A percentile compares a stretch with the other conserved stretches of the same genome.
These are phyloP conservation scores for Prionailurus bengalensis DNA, from an alignment of 2,113 vertebrate species.

Conservation along the genomic window DNA sequence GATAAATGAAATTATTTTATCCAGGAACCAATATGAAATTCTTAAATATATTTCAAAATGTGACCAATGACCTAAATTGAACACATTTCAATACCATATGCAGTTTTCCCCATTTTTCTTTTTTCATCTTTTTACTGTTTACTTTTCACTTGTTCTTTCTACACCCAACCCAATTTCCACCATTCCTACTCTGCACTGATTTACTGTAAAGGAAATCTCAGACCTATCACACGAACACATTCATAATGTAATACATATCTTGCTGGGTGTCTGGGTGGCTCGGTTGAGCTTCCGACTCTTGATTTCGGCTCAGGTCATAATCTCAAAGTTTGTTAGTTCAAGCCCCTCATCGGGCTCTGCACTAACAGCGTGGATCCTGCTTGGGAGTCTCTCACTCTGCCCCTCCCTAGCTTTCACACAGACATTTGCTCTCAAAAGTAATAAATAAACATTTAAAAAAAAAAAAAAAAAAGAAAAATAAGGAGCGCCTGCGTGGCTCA, in stretches of 20 bases:
- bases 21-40: slow-evolving; percentile 4
- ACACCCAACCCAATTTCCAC: neutral
- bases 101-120: neutral
- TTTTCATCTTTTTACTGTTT: neutral
- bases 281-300: too few relatives aligned
- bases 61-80: neutral
- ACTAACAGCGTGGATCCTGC: too few relatives aligned
- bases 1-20: slow-evolving; percentile 42
- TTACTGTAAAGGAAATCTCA: slow-evolving; percentile 38
- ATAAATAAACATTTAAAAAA: too few relatives aligned
- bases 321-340: too few relatives aligned
- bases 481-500: too few relatives aligned
- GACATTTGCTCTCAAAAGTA: too few relatives aligned
- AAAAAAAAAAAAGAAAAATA: too few relatives aligned
- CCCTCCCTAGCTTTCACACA: too few relatives aligned
- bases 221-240: neutral
- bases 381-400: too few relatives aligned
- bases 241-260: neutral
- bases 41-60: slow-evolving; percentile 42
- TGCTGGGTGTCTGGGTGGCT: neutral
- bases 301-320: too few relatives aligned
- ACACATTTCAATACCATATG: neutral
- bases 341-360: too few relatives aligned
- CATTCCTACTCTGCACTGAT: neutral
- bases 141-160: neutral